Evolutionary conservation across 2,113 vertebrate genomes (phyloP).

Genomic region (Thryonomys swinderianus): DNA sequence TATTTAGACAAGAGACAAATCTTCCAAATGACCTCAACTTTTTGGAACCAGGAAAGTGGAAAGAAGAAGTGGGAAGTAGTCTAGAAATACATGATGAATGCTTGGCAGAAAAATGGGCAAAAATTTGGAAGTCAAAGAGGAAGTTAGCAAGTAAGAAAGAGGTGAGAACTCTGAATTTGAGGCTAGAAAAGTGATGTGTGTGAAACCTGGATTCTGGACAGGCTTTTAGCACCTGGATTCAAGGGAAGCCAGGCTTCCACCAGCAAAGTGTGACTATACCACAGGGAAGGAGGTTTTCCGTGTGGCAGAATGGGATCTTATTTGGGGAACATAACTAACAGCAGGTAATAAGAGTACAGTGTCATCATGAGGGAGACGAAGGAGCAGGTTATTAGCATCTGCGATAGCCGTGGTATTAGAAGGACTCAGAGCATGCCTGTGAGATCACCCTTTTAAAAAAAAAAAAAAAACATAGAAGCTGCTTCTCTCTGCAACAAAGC

Average conservation of each 20-base stretch:
- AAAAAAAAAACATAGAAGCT: neutral
- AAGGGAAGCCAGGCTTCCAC: no score
- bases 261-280: neutral
- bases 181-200: no score
- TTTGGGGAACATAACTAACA: neutral
- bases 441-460: neutral
- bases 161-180: neutral
- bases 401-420: neutral
- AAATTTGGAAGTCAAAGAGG: neutral
- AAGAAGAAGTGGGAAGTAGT: neutral
- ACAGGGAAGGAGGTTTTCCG: neutral
- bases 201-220: accelerated
- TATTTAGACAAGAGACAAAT: neutral
- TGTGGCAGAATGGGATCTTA: neutral
- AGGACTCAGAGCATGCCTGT: neutral
- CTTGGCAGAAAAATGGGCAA: neutral
- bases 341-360: neutral
- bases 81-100: neutral
- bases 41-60: neutral
- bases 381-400: neutral
- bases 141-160: no score
- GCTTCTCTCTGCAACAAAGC: neutral
- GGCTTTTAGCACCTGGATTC: neutral
- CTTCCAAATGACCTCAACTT: neutral
- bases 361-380: neutral